These are phyloP conservation scores for Chromis chromis DNA, from an alignment of 2,797 vertebrate species.

Conservation along the genomic window DNA sequence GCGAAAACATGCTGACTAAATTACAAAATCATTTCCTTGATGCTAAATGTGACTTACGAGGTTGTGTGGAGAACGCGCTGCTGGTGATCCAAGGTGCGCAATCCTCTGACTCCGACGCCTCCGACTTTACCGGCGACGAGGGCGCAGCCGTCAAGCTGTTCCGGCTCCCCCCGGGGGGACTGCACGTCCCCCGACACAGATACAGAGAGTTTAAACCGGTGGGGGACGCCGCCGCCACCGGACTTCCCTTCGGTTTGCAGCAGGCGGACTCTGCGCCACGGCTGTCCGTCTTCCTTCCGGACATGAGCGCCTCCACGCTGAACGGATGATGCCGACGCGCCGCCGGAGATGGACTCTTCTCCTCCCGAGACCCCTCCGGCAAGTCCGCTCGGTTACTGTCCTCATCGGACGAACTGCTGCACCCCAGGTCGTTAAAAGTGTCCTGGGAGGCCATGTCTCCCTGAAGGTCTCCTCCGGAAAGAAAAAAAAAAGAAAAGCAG, in stretches of 20 bases:
- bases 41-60: conserved; percentile 66
- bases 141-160: conserved; percentile 48
- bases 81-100: conserved; percentile 70
- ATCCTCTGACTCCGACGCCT: conserved; percentile 80
- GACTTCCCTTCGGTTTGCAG: conserved; percentile 39
- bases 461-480: conserved; percentile 16
- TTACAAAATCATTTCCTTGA: background rate
- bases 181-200: conserved; percentile 61
- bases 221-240: conserved; percentile 29
- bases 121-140: conserved; percentile 80
- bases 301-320: conserved; percentile 87
- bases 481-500: conserved; percentile 1
- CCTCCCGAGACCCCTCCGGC: conserved; percentile 55
- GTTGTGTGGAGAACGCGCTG: conserved; percentile 65
- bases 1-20: background rate
- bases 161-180: conserved; percentile 49
- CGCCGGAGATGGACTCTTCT: conserved; percentile 53
- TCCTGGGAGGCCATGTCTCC: conserved; percentile 66
- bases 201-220: conserved; percentile 52
- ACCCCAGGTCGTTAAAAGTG: conserved; percentile 51
- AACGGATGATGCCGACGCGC: conserved; percentile 79
- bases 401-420: conserved; percentile 74
- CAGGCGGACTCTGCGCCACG: conserved; percentile 28
- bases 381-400: conserved; percentile 55
- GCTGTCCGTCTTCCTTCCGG: conserved; percentile 60